phyloP scores from a whole-genome alignment of 2,797 vertebrate genomes.

The Pseudopleuronectes americanus region DNA sequence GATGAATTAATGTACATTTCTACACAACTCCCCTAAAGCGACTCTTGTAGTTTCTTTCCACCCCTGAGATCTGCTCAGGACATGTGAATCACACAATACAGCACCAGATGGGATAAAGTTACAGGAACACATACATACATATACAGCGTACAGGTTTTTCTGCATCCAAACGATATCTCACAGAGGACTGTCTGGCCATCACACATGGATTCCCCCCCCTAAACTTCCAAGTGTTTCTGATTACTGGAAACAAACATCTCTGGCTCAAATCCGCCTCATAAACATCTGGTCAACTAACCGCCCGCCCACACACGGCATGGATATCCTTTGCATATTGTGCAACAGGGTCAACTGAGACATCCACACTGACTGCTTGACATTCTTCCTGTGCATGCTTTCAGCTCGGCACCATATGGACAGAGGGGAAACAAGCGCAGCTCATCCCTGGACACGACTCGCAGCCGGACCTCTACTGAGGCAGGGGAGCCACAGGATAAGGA shows the following conservation, averaged over 20 bases:
- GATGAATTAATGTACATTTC: too few species aligned
- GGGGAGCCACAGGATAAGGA: conserved; percentile 37
- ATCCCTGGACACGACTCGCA: conserved; percentile 28
- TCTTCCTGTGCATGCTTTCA: conserved; percentile 12
- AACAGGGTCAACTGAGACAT: conserved; percentile 57
- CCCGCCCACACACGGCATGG: conserved; percentile 43
- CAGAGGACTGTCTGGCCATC: conserved; percentile 2
- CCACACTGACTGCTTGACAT: conserved; percentile 35
- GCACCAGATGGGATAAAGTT: not conserved
- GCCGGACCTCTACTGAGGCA: conserved; percentile 25
- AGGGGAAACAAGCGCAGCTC: conserved; percentile 4
- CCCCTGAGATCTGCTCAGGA: not conserved
- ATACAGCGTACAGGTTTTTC: not conserved
- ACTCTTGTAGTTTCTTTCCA: not conserved
- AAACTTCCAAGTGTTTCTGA: conserved; percentile 48
- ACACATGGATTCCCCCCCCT: conserved; percentile 15
- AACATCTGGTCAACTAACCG: conserved; percentile 67
- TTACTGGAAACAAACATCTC: conserved; percentile 64
- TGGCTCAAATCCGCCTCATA: conserved; percentile 54
- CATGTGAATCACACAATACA: not conserved
- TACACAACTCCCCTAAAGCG: too few species aligned
- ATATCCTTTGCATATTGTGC: conserved; percentile 50
- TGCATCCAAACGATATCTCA: conserved; percentile 3
- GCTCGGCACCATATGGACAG: conserved; percentile 6
- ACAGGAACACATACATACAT: conserved; percentile 7